Evolutionary conservation across 2,113 vertebrate species (phyloP).

Genomic region (Apodemus sylvaticus): DNA sequence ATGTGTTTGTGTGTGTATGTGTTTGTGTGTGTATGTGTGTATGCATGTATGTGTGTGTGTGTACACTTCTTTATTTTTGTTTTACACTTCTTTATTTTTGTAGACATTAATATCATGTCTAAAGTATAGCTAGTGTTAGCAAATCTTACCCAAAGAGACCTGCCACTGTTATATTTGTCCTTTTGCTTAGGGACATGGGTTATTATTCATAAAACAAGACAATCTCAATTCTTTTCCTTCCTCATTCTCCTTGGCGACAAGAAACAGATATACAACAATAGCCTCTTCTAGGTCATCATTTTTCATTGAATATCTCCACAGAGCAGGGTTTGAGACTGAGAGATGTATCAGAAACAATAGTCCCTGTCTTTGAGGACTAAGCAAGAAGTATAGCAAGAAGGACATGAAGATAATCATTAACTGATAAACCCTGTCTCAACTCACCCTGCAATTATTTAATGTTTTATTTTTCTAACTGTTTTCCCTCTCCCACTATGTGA

Average conservation of each 20-base stretch:
- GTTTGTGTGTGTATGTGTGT: too few species aligned
- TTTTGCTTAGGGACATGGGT: neutral
- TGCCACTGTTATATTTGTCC: neutral
- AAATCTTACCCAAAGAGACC: neutral
- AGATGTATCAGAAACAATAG: neutral
- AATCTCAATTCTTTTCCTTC: neutral
- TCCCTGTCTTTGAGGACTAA: neutral
- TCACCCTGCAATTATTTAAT: neutral
- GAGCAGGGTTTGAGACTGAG: neutral
- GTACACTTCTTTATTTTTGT: too few species aligned
- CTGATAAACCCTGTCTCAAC: too few species aligned
- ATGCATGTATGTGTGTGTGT: neutral
- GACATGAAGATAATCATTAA: neutral
- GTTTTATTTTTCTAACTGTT: neutral
- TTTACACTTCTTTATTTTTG: neutral
- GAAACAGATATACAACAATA: neutral
- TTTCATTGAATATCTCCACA: neutral
- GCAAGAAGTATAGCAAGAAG: neutral
- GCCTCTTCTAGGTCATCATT: neutral
- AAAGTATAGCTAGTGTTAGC: neutral
- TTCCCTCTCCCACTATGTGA: neutral
- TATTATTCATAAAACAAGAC: neutral
- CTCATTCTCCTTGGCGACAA: neutral
- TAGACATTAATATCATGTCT: neutral
- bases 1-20: too few species aligned